Conservation (phyloP, 2,888 invertebrate genomes). For the Pristionchus entomophagus region DNA sequence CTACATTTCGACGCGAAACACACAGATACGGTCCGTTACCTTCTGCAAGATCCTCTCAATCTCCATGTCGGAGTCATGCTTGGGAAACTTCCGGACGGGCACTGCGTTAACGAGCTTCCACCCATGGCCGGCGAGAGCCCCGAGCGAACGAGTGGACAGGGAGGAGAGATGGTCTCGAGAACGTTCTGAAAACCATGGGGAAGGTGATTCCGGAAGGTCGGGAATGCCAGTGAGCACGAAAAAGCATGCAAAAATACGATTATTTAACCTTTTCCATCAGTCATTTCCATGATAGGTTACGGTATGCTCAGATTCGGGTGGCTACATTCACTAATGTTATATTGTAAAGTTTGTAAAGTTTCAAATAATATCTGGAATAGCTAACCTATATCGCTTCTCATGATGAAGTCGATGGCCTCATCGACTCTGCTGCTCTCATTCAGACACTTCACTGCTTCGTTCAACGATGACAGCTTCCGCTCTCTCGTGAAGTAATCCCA, state of each 20-base stretch:
- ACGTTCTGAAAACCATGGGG: neutral
- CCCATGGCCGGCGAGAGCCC: conserved; percentile 47
- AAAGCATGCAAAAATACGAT: too few species aligned
- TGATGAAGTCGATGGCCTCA: conserved; percentile 59
- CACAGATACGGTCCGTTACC: too few species aligned
- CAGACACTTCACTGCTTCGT: conserved; percentile 59
- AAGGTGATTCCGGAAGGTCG: too few species aligned
- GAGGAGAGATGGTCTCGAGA: conserved; percentile 16
- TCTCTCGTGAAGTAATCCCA: conserved; percentile 34
- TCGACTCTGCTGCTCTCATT: conserved; percentile 57
- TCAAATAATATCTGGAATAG: neutral
- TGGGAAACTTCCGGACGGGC: conserved; percentile 8
- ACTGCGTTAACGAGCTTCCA: conserved; percentile 29
- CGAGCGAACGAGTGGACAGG: conserved; percentile 41
- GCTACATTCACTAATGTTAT: too few species aligned
- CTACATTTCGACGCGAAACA: too few species aligned
- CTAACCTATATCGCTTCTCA: conserved; percentile 54
- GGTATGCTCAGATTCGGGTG: too few species aligned
- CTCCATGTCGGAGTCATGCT: conserved; percentile 6
- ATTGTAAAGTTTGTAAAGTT: neutral
- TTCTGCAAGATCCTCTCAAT: conserved; percentile 38
- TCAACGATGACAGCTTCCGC: conserved; percentile 55
- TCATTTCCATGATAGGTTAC: too few species aligned
- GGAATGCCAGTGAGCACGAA: too few species aligned
- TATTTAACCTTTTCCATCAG: too few species aligned